Evolutionary conservation across 2,888 invertebrate genomes (phyloP).

Genomic region (Heliconius aoede): DNA sequence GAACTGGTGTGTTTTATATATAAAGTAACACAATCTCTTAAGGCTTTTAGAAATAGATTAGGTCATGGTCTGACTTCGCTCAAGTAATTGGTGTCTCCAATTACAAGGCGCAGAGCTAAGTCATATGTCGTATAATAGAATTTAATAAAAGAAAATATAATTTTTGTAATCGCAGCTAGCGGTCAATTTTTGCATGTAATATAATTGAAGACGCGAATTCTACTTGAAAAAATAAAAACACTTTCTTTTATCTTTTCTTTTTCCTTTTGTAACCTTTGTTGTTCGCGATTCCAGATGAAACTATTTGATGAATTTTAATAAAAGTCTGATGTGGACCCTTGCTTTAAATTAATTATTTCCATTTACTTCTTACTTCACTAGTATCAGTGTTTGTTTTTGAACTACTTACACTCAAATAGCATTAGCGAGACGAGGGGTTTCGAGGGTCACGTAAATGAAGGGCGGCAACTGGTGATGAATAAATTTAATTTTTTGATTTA

Average conservation of each 20-base stretch:
- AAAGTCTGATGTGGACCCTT: too few relatives aligned
- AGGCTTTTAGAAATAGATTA: slow-evolving; percentile 28
- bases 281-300: too few relatives aligned
- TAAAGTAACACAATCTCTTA: slow-evolving; percentile 22
- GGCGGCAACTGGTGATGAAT: too few relatives aligned
- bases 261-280: not conserved
- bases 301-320: too few relatives aligned
- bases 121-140: slow-evolving; percentile 6
- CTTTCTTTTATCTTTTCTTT: not conserved
- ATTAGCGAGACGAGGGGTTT: too few relatives aligned
- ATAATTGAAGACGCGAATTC: not conserved
- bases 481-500: too few relatives aligned
- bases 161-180: not conserved
- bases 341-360: too few relatives aligned
- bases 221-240: not conserved
- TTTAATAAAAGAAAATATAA: slow-evolving; percentile 21
- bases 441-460: too few relatives aligned
- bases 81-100: slow-evolving; percentile 40
- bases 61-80: slow-evolving; percentile 35
- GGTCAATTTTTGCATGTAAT: not conserved
- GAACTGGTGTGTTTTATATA: not conserved
- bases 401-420: too few relatives aligned
- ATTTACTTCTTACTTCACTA: too few relatives aligned
- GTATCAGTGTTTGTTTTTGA: too few relatives aligned
- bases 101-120: slow-evolving; percentile 35